A percentile compares a stretch with the other conserved stretches of the same genome.
These are phyloP conservation scores for Penaeus chinensis DNA, from an alignment of 1,140 invertebrate genomes.

Conservation along the genomic window DNA sequence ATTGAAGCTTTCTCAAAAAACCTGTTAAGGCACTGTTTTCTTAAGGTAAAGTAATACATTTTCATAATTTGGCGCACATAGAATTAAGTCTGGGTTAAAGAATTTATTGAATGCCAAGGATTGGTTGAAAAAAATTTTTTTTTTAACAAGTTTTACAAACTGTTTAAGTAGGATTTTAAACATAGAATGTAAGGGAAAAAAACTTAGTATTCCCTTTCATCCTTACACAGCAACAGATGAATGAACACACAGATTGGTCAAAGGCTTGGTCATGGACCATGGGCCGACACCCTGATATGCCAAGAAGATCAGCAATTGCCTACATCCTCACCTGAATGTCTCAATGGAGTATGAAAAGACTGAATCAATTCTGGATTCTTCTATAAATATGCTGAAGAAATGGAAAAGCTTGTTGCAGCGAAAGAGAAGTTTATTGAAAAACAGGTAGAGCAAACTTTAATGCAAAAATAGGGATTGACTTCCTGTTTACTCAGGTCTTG, in stretches of 20 bases:
- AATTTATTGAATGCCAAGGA: no score
- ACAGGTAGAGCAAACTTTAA: conserved; percentile 68
- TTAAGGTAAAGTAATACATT: no score
- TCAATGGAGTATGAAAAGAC: conserved; percentile 99
- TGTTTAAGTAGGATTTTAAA: neutral
- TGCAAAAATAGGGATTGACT: neutral
- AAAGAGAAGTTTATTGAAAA: conserved; percentile 97
- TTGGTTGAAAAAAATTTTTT: no score
- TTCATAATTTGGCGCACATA: no score
- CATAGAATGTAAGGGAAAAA: no score
- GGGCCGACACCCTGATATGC: conserved; percentile 99
- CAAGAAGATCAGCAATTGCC: conserved; percentile 91
- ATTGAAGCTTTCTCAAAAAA: no score
- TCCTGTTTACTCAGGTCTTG: no score
- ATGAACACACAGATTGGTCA: conserved; percentile 89
- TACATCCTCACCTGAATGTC: conserved; percentile 98
- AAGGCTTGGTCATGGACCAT: conserved; percentile 96
- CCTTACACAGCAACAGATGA: conserved; percentile 84
- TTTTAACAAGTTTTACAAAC: neutral
- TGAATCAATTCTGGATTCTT: conserved; percentile 98
- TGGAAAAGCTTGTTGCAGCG: conserved; percentile 93
- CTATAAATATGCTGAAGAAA: conserved; percentile 96
- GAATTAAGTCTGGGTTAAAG: no score
- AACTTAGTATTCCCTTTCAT: neutral
- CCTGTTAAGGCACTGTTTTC: no score